A percentile compares a stretch with the other conserved stretches of the same genome.
These are phyloP conservation scores for Tortrix viridana DNA, from an alignment of 2,888 invertebrate species.

Conservation along the genomic window DNA sequence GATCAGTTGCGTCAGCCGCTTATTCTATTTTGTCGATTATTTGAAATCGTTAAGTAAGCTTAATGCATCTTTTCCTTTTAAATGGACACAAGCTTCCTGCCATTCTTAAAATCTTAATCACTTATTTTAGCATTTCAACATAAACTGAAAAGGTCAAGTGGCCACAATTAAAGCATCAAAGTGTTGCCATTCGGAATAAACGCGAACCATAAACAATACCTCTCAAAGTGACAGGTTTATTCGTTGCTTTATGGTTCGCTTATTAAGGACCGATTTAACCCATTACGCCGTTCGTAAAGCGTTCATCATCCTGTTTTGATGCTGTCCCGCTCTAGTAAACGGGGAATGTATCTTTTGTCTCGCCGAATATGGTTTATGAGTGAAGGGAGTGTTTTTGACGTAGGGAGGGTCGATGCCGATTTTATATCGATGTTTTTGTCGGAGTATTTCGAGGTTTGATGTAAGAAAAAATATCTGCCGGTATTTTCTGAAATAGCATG, in stretches of 20 bases:
- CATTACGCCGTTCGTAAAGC: constrained; percentile 80
- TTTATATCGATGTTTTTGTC: constrained; percentile 1
- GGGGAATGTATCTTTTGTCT: constrained; percentile 47
- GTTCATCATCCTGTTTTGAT: constrained; percentile 79
- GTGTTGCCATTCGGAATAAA: constrained; percentile 40
- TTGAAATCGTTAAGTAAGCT: no score
- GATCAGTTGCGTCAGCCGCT: no score
- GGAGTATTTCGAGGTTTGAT: not conserved
- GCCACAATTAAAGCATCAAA: constrained; percentile 3
- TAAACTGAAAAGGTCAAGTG: not conserved
- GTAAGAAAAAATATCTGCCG: not conserved
- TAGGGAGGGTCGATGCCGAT: constrained; percentile 45
- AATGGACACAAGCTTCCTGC: no score
- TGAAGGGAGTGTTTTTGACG: constrained; percentile 73
- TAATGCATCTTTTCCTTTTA: no score
- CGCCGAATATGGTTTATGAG: constrained; percentile 75
- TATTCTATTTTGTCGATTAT: no score
- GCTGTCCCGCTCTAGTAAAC: constrained; percentile 52
- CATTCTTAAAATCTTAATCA: no score
- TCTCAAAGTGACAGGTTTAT: constrained; percentile 68
- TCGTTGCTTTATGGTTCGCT: constrained; percentile 43
- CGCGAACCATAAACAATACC: constrained; percentile 49
- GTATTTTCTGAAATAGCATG: not conserved
- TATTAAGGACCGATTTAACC: constrained; percentile 74
- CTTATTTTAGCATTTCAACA: not conserved